Evolutionary conservation across 2,113 vertebrate species (phyloP).

Genomic region (Spilogale gracilis): DNA sequence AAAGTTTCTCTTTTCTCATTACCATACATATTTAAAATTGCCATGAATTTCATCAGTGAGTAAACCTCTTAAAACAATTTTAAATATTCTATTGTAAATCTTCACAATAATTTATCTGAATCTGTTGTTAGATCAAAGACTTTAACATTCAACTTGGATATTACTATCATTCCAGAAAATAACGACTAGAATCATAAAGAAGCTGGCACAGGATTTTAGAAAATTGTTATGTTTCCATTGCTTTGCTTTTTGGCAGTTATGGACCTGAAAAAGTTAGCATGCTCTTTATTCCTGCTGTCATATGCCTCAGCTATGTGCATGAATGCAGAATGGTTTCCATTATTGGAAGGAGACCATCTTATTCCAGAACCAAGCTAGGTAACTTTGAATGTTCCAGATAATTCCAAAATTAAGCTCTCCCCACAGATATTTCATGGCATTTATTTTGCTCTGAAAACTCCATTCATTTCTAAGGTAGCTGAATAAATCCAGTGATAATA

Average conservation of each 20-base stretch:
- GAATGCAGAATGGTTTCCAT: conserved; percentile 70
- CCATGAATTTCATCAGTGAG: conserved; percentile 38
- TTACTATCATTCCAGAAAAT: conserved; percentile 69
- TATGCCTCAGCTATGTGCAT: conserved; percentile 6
- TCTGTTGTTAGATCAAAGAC: conserved; percentile 63
- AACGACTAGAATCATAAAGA: conserved; percentile 66
- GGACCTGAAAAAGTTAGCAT: conserved; percentile 63
- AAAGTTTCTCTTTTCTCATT: conserved; percentile 15
- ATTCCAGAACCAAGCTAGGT: conserved; percentile 60
- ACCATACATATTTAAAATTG: conserved; percentile 47
- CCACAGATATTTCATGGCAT: conserved; percentile 44
- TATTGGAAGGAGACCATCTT: conserved; percentile 52
- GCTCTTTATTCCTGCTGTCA: conserved; percentile 51
- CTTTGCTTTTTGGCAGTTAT: conserved; percentile 69
- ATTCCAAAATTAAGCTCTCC: conserved; percentile 60
- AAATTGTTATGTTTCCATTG: conserved; percentile 65
- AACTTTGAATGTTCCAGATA: conserved; percentile 62
- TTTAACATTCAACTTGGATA: conserved; percentile 71
- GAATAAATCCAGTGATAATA: conserved; percentile 61
- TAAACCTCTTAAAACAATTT: conserved; percentile 4
- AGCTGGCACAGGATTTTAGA: conserved; percentile 54
- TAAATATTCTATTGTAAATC: conserved; percentile 62
- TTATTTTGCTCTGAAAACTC: conserved; percentile 63
- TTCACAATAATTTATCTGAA: conserved; percentile 56
- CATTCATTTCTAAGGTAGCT: conserved; percentile 61